phyloP scores from a whole-genome alignment of 2,888 invertebrate species.

The Noctua janthina region DNA sequence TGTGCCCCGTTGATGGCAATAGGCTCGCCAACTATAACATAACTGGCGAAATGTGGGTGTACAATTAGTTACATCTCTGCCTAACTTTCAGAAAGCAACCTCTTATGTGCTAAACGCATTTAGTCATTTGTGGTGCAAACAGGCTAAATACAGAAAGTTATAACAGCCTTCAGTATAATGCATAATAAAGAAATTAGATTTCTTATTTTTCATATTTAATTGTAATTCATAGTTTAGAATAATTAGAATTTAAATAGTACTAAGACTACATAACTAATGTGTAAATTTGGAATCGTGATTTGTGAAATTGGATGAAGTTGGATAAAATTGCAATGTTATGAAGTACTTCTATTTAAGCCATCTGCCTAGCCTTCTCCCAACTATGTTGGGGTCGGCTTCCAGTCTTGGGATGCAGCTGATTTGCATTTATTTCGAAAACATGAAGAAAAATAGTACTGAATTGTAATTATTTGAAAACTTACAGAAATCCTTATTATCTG shows the following conservation, averaged over 20 bases:
- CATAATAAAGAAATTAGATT: conserved; percentile 63
- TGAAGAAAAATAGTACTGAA: not conserved
- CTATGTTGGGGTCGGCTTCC: not conserved
- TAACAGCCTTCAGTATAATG: conserved; percentile 38
- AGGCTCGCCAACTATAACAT: not conserved
- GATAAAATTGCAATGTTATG: conserved; percentile 33
- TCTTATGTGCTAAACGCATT: not conserved
- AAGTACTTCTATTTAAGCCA: conserved; percentile 5
- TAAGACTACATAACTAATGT: conserved; percentile 45
- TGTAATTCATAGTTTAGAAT: conserved; percentile 28
- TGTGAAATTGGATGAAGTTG: conserved; percentile 2
- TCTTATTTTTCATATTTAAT: conserved; percentile 65
- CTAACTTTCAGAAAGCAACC: too few relatives aligned
- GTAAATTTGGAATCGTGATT: conserved; percentile 41
- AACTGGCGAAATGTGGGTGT: not conserved
- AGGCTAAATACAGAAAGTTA: conserved; percentile 11
- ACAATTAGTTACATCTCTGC: too few relatives aligned
- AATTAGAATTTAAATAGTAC: conserved; percentile 46
- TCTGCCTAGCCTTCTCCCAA: not conserved
- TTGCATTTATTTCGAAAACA: not conserved
- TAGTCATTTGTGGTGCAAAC: not conserved
- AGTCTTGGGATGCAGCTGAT: not conserved
- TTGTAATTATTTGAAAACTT: conserved; percentile 19
- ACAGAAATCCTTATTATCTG: conserved; percentile 8
- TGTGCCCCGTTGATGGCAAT: not conserved